Conservation (phyloP, 2,888 invertebrate species). For the Megamerina dolium region DNA sequence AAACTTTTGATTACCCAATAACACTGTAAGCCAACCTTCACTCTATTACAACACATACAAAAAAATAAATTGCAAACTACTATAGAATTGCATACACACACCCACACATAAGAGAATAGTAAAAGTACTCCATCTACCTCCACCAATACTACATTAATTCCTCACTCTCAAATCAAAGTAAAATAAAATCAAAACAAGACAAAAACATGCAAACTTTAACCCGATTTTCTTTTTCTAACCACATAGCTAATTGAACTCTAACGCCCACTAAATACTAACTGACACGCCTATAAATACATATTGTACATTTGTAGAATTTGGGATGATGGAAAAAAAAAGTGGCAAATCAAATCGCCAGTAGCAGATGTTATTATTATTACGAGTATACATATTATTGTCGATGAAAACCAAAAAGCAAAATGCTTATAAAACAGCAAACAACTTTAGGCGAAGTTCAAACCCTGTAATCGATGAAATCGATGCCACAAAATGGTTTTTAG, state of each 20-base stretch:
- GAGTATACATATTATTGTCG: too few species aligned
- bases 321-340: too few species aligned
- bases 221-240: background rate
- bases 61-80: background rate
- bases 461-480: constrained; percentile 14
- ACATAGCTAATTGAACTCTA: constrained; percentile 7
- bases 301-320: background rate
- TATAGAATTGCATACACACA: too few species aligned
- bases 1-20: background rate
- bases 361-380: too few species aligned
- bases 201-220: constrained; percentile 10
- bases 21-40: too few species aligned
- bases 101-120: too few species aligned
- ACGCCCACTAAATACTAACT: constrained; percentile 4
- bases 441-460: constrained; percentile 3
- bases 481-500: constrained; percentile 9
- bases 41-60: too few species aligned
- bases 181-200: background rate
- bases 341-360: too few species aligned
- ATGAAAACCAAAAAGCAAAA: too few species aligned
- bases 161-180: background rate
- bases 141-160: too few species aligned
- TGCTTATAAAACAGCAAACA: too few species aligned
- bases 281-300: background rate
- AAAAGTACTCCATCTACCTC: too few species aligned